Percentiles rank a stretch among this genome's conserved stretches.
phyloP scores from a whole-genome alignment of 1,140 invertebrate species.

The Drosophila setifemur region DNA sequence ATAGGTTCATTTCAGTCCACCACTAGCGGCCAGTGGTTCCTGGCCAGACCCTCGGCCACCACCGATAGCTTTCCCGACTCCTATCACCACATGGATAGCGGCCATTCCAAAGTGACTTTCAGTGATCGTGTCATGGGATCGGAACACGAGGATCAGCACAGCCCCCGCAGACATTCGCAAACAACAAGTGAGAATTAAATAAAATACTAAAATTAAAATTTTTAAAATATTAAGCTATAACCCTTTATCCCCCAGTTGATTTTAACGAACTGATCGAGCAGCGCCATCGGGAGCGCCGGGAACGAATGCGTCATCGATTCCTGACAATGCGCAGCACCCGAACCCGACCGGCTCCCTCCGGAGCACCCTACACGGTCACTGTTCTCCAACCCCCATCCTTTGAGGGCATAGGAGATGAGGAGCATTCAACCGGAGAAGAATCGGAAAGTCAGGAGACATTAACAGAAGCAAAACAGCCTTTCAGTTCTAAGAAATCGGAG shows the following conservation, averaged over 20 bases:
- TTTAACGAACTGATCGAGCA: conserved; percentile 60
- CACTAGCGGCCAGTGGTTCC: neutral
- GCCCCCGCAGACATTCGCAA: neutral
- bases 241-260: conserved; percentile 13
- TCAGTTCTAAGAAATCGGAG: neutral
- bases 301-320: conserved; percentile 58
- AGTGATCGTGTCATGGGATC: neutral
- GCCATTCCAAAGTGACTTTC: neutral
- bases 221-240: neutral
- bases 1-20: too few species aligned
- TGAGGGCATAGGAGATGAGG: neutral
- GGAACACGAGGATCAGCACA: neutral
- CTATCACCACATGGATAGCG: neutral
- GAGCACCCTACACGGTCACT: conserved; percentile 43
- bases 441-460: neutral
- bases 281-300: conserved; percentile 45
- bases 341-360: neutral
- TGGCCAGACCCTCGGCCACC: neutral
- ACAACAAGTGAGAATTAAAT: neutral
- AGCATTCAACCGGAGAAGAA: neutral
- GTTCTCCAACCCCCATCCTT: conserved; percentile 48
- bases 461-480: neutral
- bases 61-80: neutral
- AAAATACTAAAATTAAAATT: neutral
- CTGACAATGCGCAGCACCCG: conserved; percentile 40